Conservation (phyloP, 1,140 invertebrate genomes). For the Brachionus angularis region DNA sequence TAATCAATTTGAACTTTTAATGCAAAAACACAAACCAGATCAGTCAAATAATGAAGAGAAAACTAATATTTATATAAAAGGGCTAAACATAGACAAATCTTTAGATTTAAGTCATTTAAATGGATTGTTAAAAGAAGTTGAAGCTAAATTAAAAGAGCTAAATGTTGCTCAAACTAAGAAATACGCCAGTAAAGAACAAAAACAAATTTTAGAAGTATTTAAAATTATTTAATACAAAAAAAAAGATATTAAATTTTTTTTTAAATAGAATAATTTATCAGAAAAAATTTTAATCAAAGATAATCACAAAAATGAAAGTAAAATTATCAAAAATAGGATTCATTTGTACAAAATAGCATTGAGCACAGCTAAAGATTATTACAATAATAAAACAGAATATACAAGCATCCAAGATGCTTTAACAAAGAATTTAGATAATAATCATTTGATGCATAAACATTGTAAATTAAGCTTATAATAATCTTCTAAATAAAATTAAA, state of each 20-base stretch:
- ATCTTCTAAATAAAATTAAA: not conserved
- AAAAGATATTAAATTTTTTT: constrained; percentile 45
- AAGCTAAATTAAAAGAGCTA: constrained; percentile 53
- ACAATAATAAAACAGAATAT: constrained; percentile 52
- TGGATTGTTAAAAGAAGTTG: constrained; percentile 50
- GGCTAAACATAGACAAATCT: constrained; percentile 52
- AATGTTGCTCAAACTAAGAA: constrained; percentile 51
- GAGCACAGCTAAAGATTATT: constrained; percentile 12
- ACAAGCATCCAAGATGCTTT: constrained; percentile 50
- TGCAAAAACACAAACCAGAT: constrained; percentile 48
- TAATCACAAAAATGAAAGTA: constrained; percentile 42
- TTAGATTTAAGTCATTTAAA: constrained; percentile 52
- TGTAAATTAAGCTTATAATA: not conserved
- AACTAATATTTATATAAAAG: constrained; percentile 46
- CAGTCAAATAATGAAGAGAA: constrained; percentile 46
- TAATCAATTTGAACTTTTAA: constrained; percentile 51
- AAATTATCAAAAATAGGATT: constrained; percentile 43
- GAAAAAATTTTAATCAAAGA: constrained; percentile 44
- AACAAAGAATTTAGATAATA: not conserved
- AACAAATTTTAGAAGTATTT: constrained; percentile 51
- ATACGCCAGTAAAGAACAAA: constrained; percentile 51
- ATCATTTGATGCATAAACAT: not conserved
- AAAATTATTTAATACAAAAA: not conserved
- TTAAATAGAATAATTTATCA: constrained; percentile 49
- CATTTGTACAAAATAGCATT: constrained; percentile 11